Evolutionary conservation across 1,140 invertebrate species (phyloP).

Genomic region (Aradophagus sp.): DNA sequence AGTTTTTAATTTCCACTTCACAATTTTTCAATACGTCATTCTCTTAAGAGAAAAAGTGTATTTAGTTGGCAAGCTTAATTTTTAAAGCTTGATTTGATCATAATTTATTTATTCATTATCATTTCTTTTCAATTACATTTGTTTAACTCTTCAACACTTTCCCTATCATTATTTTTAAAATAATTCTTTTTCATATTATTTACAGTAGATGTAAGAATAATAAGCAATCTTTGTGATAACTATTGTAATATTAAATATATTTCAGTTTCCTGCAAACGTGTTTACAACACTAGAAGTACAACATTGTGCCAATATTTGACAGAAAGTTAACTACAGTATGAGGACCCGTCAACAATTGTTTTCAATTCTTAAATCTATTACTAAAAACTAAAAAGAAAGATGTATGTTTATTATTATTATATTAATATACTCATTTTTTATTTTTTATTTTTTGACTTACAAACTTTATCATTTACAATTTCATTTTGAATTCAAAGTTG

Average conservation of each 20-base stretch:
- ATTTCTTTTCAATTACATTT: too few species aligned
- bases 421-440: neutral
- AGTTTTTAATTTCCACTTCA: too few species aligned
- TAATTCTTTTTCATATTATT: slow-evolving; percentile 22
- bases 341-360: slow-evolving; percentile 47
- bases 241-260: slow-evolving; percentile 36
- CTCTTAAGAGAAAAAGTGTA: too few species aligned
- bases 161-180: too few species aligned
- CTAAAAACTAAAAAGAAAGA: too few species aligned
- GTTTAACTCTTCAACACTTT: too few species aligned
- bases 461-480: too few species aligned
- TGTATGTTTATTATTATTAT: neutral
- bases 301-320: slow-evolving; percentile 72
- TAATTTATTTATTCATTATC: too few species aligned
- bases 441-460: neutral
- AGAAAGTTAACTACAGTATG: slow-evolving; percentile 66
- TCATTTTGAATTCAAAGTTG: neutral
- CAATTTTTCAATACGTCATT: too few species aligned
- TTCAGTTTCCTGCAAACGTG: slow-evolving; percentile 32
- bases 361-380: too few species aligned
- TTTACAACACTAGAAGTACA: slow-evolving; percentile 70
- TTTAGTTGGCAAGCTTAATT: too few species aligned
- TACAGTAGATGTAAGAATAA: slow-evolving; percentile 38
- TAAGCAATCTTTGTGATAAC: slow-evolving; percentile 44
- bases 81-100: too few species aligned